phyloP scores from a whole-genome alignment of 2,888 invertebrate genomes.

The Thelaira solivaga region DNA sequence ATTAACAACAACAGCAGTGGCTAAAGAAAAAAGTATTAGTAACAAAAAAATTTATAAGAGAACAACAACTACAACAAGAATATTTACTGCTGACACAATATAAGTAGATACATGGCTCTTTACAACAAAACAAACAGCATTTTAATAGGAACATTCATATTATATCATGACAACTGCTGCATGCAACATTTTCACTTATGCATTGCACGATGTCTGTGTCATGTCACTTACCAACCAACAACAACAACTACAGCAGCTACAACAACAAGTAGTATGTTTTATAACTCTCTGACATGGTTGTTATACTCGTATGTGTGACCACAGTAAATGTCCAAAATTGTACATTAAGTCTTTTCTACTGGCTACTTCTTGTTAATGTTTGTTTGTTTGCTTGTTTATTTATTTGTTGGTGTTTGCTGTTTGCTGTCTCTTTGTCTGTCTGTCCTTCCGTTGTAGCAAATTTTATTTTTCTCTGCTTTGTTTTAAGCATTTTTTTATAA shows the following conservation, averaged over 20 bases:
- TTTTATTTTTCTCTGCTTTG: constrained; percentile 7
- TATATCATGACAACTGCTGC: constrained; percentile 63
- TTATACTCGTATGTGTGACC: constrained; percentile 53
- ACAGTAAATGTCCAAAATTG: constrained; percentile 60
- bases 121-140: constrained; percentile 54
- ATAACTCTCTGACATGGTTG: constrained; percentile 55
- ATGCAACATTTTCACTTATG: constrained; percentile 62
- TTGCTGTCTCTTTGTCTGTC: background rate
- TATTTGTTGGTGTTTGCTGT: too few species aligned
- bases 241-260: constrained; percentile 23
- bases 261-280: constrained; percentile 48
- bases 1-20: background rate
- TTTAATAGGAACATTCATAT: constrained; percentile 63
- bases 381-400: too few species aligned
- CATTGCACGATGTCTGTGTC: constrained; percentile 60
- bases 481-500: constrained; percentile 8
- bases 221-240: constrained; percentile 50
- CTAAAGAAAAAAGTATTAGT: constrained; percentile 5
- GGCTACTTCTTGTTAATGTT: constrained; percentile 36
- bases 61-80: constrained; percentile 20
- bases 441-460: constrained; percentile 14
- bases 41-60: background rate
- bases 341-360: constrained; percentile 55
- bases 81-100: constrained; percentile 19
- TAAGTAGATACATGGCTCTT: constrained; percentile 16